Percentiles rank a stretch among this genome's conserved stretches.
Evolutionary conservation across 2,113 vertebrate genomes (phyloP).

Genomic region (Nipponia nippon): DNA sequence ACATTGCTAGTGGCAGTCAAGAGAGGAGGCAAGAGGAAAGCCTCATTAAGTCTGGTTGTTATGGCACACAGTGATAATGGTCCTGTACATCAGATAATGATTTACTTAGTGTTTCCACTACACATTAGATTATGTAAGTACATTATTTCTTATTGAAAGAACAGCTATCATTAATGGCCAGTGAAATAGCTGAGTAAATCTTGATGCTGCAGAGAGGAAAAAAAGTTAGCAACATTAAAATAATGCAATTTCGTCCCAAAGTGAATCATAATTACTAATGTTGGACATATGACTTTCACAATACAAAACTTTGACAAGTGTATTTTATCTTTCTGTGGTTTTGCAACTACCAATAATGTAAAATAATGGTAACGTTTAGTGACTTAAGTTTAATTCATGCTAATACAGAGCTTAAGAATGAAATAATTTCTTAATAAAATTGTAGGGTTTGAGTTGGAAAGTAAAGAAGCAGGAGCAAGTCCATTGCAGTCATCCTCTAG

Average conservation of each 20-base stretch:
- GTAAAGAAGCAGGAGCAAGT: background rate
- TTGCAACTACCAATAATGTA: background rate
- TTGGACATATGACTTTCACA: background rate
- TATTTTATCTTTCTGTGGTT: background rate
- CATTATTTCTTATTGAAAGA: slow-evolving; percentile 5
- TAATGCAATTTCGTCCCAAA: background rate
- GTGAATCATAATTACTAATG: background rate
- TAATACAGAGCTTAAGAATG: background rate
- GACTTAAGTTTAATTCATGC: background rate
- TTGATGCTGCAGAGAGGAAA: background rate
- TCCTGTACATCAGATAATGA: slow-evolving; percentile 11
- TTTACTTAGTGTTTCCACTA: slow-evolving; percentile 13
- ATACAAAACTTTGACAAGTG: background rate
- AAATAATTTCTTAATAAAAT: background rate
- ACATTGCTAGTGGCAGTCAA: background rate
- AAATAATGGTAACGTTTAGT: background rate
- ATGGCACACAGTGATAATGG: slow-evolving; percentile 1
- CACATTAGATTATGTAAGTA: background rate
- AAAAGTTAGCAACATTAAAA: background rate
- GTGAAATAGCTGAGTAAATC: background rate
- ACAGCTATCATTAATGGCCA: background rate
- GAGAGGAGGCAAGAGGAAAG: background rate
- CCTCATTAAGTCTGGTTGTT: slow-evolving; percentile 26
- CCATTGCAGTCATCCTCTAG: background rate
- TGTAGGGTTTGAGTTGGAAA: background rate